These are phyloP conservation scores for Euschistus heros DNA, from an alignment of 1,140 invertebrate species.

Conservation along the genomic window DNA sequence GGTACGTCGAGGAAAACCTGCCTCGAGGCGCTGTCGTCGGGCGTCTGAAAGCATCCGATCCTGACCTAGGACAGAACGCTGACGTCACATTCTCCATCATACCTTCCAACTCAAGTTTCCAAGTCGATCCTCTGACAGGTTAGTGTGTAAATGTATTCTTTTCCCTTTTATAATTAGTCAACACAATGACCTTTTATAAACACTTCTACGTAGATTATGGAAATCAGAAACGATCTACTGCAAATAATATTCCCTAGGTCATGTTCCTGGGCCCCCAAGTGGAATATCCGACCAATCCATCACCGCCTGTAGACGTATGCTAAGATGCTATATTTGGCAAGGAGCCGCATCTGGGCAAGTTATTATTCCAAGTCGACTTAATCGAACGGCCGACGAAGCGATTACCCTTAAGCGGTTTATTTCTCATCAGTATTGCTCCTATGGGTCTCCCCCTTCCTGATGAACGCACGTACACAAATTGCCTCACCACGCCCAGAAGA, in stretches of 20 bases:
- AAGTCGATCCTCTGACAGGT: constrained; percentile 74
- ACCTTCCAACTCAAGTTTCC: constrained; percentile 70
- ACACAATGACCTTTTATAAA: too few relatives aligned
- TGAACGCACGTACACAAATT: background rate
- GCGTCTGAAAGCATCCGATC: constrained; percentile 62
- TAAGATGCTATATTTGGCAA: background rate
- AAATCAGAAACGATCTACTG: too few relatives aligned
- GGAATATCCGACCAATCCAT: too few relatives aligned
- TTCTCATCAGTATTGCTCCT: background rate
- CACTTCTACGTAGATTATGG: too few relatives aligned
- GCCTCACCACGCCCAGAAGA: background rate
- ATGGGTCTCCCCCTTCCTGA: background rate
- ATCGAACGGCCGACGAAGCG: too few relatives aligned
- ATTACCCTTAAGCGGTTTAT: too few relatives aligned
- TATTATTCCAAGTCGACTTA: too few relatives aligned
- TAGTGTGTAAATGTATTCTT: constrained; percentile 34
- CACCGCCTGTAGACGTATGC: too few relatives aligned
- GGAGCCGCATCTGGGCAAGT: background rate
- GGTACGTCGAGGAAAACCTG: constrained; percentile 77
- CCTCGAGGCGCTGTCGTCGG: constrained; percentile 67
- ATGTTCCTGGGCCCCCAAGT: too few relatives aligned
- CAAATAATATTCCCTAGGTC: too few relatives aligned
- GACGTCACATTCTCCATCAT: constrained; percentile 69
- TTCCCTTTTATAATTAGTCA: too few relatives aligned
- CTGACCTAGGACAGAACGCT: constrained; percentile 75